These are phyloP conservation scores for Macrostomum lignano DNA, from an alignment of 1,140 invertebrate genomes.

Conservation along the genomic window DNA sequence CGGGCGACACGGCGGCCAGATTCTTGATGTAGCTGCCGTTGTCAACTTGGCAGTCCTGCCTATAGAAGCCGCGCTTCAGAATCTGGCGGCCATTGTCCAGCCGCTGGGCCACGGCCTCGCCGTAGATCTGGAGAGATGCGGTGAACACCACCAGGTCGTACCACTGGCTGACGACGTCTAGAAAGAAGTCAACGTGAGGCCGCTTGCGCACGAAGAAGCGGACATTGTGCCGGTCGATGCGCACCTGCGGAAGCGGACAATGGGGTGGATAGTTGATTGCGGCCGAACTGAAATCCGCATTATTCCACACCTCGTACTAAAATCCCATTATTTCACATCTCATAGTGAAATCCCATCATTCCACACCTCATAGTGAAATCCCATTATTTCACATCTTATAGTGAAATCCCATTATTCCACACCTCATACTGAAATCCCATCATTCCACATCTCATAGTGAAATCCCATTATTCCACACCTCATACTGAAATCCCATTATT, in stretches of 20 bases:
- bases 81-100: slow-evolving; percentile 77
- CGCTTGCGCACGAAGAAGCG: slow-evolving; percentile 96
- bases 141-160: slow-evolving; percentile 93
- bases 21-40: slow-evolving; percentile 93
- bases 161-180: slow-evolving; percentile 79
- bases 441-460: no score
- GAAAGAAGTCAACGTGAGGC: slow-evolving; percentile 93
- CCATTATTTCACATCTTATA: no score
- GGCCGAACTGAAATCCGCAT: no score
- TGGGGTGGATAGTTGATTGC: background rate
- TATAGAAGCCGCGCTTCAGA: slow-evolving; percentile 58
- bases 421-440: no score
- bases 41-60: slow-evolving; percentile 73
- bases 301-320: no score
- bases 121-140: slow-evolving; percentile 98
- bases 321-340: no score
- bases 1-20: slow-evolving; percentile 68
- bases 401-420: no score
- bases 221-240: slow-evolving; percentile 90
- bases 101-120: slow-evolving; percentile 86
- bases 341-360: no score
- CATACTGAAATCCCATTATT: no score
- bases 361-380: no score
- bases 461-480: no score
- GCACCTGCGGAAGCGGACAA: slow-evolving; percentile 32